Evolutionary conservation across 2,113 vertebrate species (phyloP), one percentile per base, ranked within the genome.

Genomic region (Mirounga angustirostris): DNA sequence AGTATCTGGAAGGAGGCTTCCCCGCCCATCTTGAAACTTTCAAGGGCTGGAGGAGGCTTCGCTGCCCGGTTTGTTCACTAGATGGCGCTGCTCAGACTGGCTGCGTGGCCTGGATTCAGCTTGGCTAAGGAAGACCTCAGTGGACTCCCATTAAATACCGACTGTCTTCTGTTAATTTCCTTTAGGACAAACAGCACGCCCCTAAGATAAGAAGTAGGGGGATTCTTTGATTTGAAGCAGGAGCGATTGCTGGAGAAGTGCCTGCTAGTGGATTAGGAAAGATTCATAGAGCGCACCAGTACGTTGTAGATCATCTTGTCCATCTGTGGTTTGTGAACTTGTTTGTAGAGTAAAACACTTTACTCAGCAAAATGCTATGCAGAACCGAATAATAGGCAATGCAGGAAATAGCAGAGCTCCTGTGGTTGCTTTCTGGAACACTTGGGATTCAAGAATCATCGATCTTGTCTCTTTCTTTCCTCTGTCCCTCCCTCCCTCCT

Each of bases 251-350:
- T 91, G 46, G 65, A 79, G 28, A n/a, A 78, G 83, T n/a, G 73
- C 74, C 79, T 82, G 56, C 73, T 84, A 14, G 63, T 36, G 36
- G 33, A 12, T 63, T 69, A 69, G 67, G 9, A 58, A 63, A 97
- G 83, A 80, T 63, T 87, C 94, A 61, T 3, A 28, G n/a, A 94
- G 71, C 95, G 94, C 91, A 67, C 58, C 11, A 3, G 71, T 73
- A 74, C 83, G 89, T 65, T 40, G 33, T 87, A 36, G 67, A 76
- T 96, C 83, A 69, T 97, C 94, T 71, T 85, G 58, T 59, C 92
- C 71, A 46, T 92, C 76, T 8, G 43, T 78, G 67, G 87, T 91
- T 81, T 92, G 80, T 69, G 88, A 59, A 76, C 79, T 90, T 94
- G 87, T 91, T 87, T 54, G 30, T 56, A 59, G 83, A 59, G 50